Percentiles rank a stretch among this genome's conserved stretches.
Evolutionary conservation across 2,888 invertebrate species (phyloP).

Genomic region (Schrankia costaestrigalis): DNA sequence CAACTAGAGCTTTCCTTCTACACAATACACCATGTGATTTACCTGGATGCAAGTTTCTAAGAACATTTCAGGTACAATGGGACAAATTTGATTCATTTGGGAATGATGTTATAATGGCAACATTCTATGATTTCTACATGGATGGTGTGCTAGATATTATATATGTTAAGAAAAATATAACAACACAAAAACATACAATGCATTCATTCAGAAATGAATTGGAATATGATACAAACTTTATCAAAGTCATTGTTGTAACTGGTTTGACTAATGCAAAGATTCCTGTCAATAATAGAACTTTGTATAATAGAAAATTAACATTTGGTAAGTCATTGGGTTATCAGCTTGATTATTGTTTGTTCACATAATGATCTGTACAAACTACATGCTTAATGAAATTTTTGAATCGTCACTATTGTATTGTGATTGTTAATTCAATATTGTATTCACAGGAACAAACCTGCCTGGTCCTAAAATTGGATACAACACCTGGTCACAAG

Average conservation of each 20-base stretch:
- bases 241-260: slow-evolving; percentile 96
- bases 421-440: slow-evolving; percentile 2
- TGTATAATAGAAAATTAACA: slow-evolving; percentile 88
- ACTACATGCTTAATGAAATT: no score
- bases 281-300: slow-evolving; percentile 85
- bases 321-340: slow-evolving; percentile 88
- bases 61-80: slow-evolving; percentile 91
- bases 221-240: slow-evolving; percentile 96
- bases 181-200: slow-evolving; percentile 79
- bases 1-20: slow-evolving; percentile 85
- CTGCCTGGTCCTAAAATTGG: slow-evolving; percentile 94
- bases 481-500: slow-evolving; percentile 93
- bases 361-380: no score
- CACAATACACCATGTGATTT: slow-evolving; percentile 88
- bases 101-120: slow-evolving; percentile 88
- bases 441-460: slow-evolving; percentile 86
- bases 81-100: slow-evolving; percentile 85
- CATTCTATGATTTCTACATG: slow-evolving; percentile 96
- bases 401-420: no score
- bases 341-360: no score
- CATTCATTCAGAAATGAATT: slow-evolving; percentile 92
- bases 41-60: slow-evolving; percentile 82
- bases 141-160: slow-evolving; percentile 96
- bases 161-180: slow-evolving; percentile 82
- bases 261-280: slow-evolving; percentile 87